A percentile compares a stretch with the other conserved stretches of the same genome.
Conservation (phyloP, 2,888 invertebrate genomes). For the Junonia oenone region DNA sequence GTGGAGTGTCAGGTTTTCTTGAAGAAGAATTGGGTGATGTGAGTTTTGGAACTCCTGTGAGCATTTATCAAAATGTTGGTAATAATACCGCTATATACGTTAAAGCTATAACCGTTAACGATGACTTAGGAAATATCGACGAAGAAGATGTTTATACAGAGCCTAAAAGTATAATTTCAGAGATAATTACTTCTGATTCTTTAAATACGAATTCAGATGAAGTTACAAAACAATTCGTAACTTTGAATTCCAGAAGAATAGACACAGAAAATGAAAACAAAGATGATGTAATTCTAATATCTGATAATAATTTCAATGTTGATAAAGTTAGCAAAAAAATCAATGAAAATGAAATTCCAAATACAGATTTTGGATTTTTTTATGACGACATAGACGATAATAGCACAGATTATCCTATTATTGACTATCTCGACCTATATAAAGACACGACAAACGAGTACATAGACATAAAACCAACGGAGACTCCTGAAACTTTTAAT, state of each 20-base stretch:
- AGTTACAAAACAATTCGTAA: not conserved
- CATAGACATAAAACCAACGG: conserved; percentile 39
- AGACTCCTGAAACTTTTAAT: conserved; percentile 9
- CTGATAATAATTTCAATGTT: not conserved
- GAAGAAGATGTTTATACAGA: conserved; percentile 22
- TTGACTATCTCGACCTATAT: conserved; percentile 62
- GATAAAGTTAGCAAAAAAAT: conserved; percentile 25
- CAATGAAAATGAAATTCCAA: conserved; percentile 40
- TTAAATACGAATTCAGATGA: not conserved
- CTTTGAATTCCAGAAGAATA: not conserved
- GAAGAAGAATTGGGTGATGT: conserved; percentile 39
- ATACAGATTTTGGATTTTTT: conserved; percentile 26
- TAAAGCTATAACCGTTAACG: conserved; percentile 44
- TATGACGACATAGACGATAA: conserved; percentile 49
- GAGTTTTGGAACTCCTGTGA: conserved; percentile 26
- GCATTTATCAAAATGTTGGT: conserved; percentile 33
- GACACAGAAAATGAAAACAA: not conserved
- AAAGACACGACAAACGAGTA: conserved; percentile 64
- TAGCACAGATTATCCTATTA: conserved; percentile 55
- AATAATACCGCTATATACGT: conserved; percentile 49
- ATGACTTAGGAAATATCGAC: conserved; percentile 27
- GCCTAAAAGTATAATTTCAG: not conserved
- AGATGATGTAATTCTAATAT: conserved; percentile 11
- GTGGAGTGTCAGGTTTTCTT: conserved; percentile 42
- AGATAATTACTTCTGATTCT: not conserved